These are phyloP conservation scores for Mormyrops attenuatus DNA, from an alignment of 2,797 vertebrate species.

Conservation along the genomic window DNA sequence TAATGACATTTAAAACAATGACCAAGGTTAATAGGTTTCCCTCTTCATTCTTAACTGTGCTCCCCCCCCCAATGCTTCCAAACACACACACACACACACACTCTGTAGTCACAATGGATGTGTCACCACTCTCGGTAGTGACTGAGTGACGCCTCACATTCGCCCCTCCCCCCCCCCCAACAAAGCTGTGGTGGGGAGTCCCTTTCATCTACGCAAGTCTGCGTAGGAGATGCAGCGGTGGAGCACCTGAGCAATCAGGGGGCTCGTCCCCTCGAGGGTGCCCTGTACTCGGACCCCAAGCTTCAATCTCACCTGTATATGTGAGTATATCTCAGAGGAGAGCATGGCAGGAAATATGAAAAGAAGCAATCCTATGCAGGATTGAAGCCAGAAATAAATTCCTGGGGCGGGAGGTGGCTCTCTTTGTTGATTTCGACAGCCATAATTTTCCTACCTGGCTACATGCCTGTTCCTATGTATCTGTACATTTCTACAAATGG, in stretches of 20 bases:
- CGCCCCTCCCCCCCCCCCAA: not conserved
- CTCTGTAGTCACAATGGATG: not conserved
- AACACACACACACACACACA: not conserved
- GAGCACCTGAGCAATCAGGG: not conserved
- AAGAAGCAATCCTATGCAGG: not conserved
- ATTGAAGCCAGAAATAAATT: no score
- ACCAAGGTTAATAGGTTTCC: slow-evolving; percentile 96
- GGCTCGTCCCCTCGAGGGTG: not conserved
- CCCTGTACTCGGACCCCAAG: not conserved
- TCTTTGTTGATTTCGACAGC: not conserved
- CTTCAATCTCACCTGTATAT: not conserved
- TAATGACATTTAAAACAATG: slow-evolving; percentile 98
- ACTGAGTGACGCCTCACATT: not conserved
- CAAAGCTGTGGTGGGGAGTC: not conserved
- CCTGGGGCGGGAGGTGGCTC: not conserved
- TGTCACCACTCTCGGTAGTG: not conserved
- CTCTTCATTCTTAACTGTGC: slow-evolving; percentile 77
- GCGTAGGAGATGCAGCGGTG: not conserved
- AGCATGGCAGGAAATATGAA: not conserved
- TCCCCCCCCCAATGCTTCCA: slow-evolving; percentile 38
- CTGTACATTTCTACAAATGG: not conserved
- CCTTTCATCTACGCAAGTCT: not conserved
- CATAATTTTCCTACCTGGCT: not conserved
- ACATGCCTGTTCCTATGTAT: not conserved
- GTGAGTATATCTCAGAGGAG: not conserved